Percentiles rank a stretch among this genome's conserved stretches.
Evolutionary conservation across 2,888 invertebrate species (phyloP).

Genomic region (Cataglyphis altisquamis): DNA sequence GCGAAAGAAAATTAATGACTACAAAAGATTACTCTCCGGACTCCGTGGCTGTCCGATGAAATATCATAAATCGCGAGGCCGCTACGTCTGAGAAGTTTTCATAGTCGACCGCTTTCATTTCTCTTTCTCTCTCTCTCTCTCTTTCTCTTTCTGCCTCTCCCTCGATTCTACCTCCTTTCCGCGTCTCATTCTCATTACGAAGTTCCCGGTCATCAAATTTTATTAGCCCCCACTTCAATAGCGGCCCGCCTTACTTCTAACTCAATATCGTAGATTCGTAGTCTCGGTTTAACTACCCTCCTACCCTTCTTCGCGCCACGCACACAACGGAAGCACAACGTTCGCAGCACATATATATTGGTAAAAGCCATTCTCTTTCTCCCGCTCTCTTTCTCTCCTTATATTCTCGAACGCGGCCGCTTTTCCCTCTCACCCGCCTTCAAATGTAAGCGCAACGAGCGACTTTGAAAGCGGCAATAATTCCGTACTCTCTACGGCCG

Average conservation of each 20-base stretch:
- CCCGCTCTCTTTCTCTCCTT: conserved; percentile 47
- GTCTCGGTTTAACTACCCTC: conserved; percentile 81
- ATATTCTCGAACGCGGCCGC: conserved; percentile 22
- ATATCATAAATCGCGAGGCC: conserved; percentile 79
- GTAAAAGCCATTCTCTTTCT: not conserved
- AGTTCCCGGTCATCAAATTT: conserved; percentile 85
- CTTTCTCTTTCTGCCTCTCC: not conserved
- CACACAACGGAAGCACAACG: conserved; percentile 34
- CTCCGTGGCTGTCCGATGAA: conserved; percentile 69
- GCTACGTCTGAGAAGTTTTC: conserved; percentile 83
- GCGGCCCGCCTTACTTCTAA: conserved; percentile 79
- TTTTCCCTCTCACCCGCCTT: conserved; percentile 58
- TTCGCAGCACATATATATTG: conserved; percentile 23
- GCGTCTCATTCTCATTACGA: conserved; percentile 83
- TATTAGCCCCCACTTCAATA: conserved; percentile 83
- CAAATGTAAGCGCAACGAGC: conserved; percentile 71
- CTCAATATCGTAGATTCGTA: conserved; percentile 84
- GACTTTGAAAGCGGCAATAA: conserved; percentile 80
- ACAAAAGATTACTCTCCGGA: conserved; percentile 58
- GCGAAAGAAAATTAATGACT: conserved; percentile 59
- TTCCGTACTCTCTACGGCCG: conserved; percentile 77
- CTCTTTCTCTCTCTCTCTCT: not conserved
- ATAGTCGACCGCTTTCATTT: conserved; percentile 72
- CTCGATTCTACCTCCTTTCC: conserved; percentile 61
- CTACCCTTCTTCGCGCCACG: conserved; percentile 56